phyloP scores from a whole-genome alignment of 2,797 vertebrate genomes.

The Xenops minutus region DNA sequence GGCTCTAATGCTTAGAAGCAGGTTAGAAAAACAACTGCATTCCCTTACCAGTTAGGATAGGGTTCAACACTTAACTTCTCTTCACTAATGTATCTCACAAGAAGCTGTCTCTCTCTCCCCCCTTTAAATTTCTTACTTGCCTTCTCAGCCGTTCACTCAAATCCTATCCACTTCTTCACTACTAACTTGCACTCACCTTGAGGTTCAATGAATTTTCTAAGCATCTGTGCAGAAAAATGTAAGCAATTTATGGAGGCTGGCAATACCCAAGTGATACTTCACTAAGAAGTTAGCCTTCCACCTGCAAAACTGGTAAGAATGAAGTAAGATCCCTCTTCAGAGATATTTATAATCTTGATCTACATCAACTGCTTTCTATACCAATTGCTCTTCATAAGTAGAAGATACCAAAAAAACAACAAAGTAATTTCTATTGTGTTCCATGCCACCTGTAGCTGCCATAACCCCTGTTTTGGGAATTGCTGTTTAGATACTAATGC shows the following conservation, averaged over 20 bases:
- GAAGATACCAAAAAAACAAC: neutral
- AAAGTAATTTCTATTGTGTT: neutral
- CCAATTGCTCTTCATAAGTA: neutral
- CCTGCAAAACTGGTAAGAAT: neutral
- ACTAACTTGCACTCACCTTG: neutral
- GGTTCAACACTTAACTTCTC: neutral
- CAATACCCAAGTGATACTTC: neutral
- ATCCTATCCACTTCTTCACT: neutral
- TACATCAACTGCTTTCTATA: neutral
- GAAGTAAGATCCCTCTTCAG: neutral
- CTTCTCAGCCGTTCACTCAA: neutral
- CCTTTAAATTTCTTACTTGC: neutral
- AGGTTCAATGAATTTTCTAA: neutral
- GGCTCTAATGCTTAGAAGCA: neutral
- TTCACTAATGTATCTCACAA: neutral
- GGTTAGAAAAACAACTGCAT: slow-evolving; percentile 4
- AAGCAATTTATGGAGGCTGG: neutral
- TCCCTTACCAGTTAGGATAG: neutral
- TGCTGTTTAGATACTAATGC: neutral
- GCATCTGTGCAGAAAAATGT: neutral
- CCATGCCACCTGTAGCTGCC: neutral
- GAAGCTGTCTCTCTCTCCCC: neutral
- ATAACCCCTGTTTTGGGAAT: neutral
- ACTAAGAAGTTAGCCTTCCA: neutral
- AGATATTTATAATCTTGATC: neutral